Conservation (phyloP, 2,797 vertebrate species). For the Sphenodon punctatus region DNA sequence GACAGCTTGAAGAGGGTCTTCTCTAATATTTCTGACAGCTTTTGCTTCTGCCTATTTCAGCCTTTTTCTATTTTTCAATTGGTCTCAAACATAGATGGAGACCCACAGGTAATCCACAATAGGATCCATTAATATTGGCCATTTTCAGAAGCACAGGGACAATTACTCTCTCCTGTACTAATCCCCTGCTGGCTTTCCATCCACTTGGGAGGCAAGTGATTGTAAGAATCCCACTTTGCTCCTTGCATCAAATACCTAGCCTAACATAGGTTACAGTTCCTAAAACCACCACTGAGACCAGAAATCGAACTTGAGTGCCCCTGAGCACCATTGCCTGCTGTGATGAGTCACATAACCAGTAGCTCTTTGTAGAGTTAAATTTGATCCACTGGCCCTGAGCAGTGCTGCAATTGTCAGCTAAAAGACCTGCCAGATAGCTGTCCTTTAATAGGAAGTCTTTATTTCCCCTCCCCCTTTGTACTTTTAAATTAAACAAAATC, state of each 20-base stretch:
- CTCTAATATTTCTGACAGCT: conserved; percentile 31
- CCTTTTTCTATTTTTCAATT: conserved; percentile 32
- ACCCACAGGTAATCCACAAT: conserved; percentile 39
- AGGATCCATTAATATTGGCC: conserved; percentile 67
- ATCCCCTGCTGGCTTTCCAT: conserved; percentile 63
- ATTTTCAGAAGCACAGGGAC: conserved; percentile 64
- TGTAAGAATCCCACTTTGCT: conserved; percentile 71
- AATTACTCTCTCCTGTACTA: conserved; percentile 65
- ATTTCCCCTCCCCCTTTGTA: conserved; percentile 58
- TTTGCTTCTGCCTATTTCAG: conserved; percentile 48
- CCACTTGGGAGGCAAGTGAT: conserved; percentile 67
- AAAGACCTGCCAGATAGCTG: conserved; percentile 76
- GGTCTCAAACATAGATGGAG: conserved; percentile 29
- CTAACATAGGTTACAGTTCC: conserved; percentile 64
- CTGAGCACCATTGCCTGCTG: conserved; percentile 61
- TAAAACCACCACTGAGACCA: conserved; percentile 62
- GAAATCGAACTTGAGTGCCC: conserved; percentile 76
- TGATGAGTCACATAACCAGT: conserved; percentile 72
- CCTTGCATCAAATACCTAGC: conserved; percentile 67
- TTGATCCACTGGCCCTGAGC: conserved; percentile 72
- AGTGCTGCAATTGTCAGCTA: conserved; percentile 74
- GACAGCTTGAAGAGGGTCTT: conserved; percentile 38
- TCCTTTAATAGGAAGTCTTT: conserved; percentile 68
- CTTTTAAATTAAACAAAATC: conserved; percentile 76
- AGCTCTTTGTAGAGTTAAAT: conserved; percentile 74